Evolutionary conservation across 2,888 invertebrate species (phyloP), one percentile per base, ranked within the genome.

Genomic region (Melieria omissa): DNA sequence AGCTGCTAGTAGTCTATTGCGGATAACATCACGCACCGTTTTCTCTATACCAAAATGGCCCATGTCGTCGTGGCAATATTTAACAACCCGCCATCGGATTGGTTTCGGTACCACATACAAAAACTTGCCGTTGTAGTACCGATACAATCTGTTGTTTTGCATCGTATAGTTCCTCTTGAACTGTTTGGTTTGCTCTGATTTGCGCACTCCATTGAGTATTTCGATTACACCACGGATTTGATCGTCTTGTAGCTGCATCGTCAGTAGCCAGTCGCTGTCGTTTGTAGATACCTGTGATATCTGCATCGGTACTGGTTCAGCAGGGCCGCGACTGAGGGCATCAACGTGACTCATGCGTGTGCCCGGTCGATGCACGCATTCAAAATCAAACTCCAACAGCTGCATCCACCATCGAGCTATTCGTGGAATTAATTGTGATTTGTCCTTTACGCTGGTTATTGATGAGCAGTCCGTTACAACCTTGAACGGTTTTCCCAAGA

Each of bases 401-500:
- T 46, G 44, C 64, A 63, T 61, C 44, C 69, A 58, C 68, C 63
- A 63, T 57, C 69, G 49, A 54, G 65, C 54, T 10, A 12, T 52
- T 62, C 62, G 61, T 9, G 72, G 73, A 9, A 73, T 70, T 1
- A 74, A 14, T 44, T 62, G 67, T 8, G 67, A 71, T 47, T 70
- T 74, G 12, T 60, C 16, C n/a, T 73, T 73, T 14, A 71, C 49
- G 16, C 60, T 72, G 4, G 72, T 47, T 9, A 75, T 74, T 8
- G 69, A 71, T 16, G 71, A 61, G 62, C 67, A 70, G 60, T 65
- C 84, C 3, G 73, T 74, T 4, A 72, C 54, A 1, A 74, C 10
- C 0, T 10, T 10, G n/a, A 75, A 75, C 5, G 80, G 63, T 58
- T 70, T 73, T 9, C 82, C 82, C 45, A 84, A 62, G 9, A 83